phyloP scores from a whole-genome alignment of 2,113 vertebrate genomes.

The Silurus asotus region DNA sequence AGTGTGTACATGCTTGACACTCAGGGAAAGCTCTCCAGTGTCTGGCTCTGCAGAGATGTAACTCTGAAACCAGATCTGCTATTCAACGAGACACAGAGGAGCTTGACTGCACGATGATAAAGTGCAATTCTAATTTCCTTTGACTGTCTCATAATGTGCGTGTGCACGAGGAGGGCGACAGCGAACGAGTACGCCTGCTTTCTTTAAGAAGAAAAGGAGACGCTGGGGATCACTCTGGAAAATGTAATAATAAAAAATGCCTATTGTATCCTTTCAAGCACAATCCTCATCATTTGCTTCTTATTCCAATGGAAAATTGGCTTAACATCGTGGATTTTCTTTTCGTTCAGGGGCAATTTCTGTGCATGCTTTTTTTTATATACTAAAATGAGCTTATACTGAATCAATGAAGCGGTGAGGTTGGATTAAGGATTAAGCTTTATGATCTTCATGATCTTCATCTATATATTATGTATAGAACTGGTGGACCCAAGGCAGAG shows the following conservation, averaged over 20 bases:
- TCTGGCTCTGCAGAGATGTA: constrained; percentile 15
- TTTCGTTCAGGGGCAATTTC: not conserved
- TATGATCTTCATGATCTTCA: not conserved
- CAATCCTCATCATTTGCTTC: constrained; percentile 22
- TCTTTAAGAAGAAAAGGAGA: constrained; percentile 26
- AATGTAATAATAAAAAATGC: constrained; percentile 20
- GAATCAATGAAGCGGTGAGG: not conserved
- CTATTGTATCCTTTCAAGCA: constrained; percentile 16
- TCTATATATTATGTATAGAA: too few relatives aligned
- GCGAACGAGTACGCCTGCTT: constrained; percentile 19
- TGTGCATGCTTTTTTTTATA: not conserved
- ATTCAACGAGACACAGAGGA: constrained; percentile 39
- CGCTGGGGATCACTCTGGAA: constrained; percentile 30
- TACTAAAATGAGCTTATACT: not conserved
- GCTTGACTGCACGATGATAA: constrained; percentile 37
- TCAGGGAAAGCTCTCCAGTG: constrained; percentile 54
- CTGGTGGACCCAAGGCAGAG: too few relatives aligned
- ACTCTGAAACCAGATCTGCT: constrained; percentile 45
- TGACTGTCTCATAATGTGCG: constrained; percentile 39
- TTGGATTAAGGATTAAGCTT: not conserved
- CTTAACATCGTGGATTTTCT: not conserved
- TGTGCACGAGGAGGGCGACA: constrained; percentile 16
- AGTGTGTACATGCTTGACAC: constrained; percentile 37
- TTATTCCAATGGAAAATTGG: constrained; percentile 19
- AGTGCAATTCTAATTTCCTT: constrained; percentile 47